A percentile compares a stretch with the other conserved stretches of the same genome.
Conservation (phyloP, 2,888 invertebrate genomes). For the Apamea sordens region DNA sequence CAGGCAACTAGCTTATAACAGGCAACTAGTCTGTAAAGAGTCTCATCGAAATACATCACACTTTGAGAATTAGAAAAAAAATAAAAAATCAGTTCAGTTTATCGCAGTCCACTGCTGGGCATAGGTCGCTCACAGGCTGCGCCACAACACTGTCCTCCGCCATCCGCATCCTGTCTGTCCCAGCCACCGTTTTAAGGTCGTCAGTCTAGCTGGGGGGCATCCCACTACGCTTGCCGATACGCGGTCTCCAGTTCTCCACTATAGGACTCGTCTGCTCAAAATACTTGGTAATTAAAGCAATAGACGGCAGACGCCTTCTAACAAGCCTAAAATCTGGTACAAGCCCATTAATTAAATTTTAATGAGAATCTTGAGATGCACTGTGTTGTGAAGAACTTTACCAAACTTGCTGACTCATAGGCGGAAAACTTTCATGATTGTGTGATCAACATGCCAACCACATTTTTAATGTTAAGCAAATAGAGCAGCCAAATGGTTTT, state of each 20-base stretch:
- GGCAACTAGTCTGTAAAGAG: background rate
- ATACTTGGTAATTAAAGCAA: background rate
- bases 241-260: background rate
- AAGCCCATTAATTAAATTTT: background rate
- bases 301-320: background rate
- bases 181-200: background rate
- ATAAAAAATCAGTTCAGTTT: background rate
- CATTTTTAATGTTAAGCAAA: background rate
- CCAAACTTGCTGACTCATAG: background rate
- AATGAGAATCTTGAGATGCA: background rate
- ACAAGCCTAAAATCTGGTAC: background rate
- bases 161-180: background rate
- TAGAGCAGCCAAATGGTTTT: background rate
- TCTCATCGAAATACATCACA: background rate
- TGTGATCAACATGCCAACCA: background rate
- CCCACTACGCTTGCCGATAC: background rate
- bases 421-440: slow-evolving; percentile 7
- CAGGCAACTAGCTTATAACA: background rate
- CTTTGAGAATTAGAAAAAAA: background rate
- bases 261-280: background rate
- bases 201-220: background rate
- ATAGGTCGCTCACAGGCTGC: too few species aligned
- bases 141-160: background rate
- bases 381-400: background rate
- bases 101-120: background rate